These are phyloP conservation scores for Pangasianodon gigas DNA, from an alignment of 2,113 vertebrate genomes.

Conservation along the genomic window DNA sequence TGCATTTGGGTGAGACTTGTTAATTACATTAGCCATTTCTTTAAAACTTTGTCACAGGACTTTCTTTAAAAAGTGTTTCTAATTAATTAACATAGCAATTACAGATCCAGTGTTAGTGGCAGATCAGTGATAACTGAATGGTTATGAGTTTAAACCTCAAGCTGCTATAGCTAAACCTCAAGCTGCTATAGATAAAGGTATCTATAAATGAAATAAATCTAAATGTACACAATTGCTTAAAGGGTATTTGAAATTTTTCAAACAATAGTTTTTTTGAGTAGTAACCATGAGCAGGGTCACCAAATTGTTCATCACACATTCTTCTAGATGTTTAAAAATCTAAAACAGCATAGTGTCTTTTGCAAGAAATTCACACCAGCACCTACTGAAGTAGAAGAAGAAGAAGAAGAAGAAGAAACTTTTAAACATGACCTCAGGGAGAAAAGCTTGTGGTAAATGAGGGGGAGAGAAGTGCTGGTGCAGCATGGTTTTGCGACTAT, in stretches of 20 bases:
- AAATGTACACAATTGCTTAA: not conserved
- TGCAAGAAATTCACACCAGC: not conserved
- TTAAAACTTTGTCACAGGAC: not conserved
- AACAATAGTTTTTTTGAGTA: not conserved
- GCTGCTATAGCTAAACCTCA: not conserved
- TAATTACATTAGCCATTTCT: not conserved
- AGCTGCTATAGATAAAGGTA: not conserved
- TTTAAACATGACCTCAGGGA: constrained; percentile 15
- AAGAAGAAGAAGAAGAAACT: constrained; percentile 6
- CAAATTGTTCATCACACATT: not conserved
- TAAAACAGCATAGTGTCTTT: not conserved
- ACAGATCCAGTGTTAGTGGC: not conserved
- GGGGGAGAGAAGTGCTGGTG: constrained; percentile 21
- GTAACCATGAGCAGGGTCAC: not conserved
- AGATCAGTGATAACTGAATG: not conserved
- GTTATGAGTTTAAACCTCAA: not conserved
- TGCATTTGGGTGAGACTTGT: not conserved
- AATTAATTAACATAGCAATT: not conserved
- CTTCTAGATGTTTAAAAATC: not conserved
- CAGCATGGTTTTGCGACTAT: not conserved
- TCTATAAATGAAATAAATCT: not conserved
- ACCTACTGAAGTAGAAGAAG: not conserved
- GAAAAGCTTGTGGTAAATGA: constrained; percentile 30
- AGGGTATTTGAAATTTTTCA: not conserved
- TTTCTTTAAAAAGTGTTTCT: not conserved